These are phyloP conservation scores for Acrossocheilus wenchowensis DNA, from an alignment of 2,797 vertebrate species.

Conservation along the genomic window DNA sequence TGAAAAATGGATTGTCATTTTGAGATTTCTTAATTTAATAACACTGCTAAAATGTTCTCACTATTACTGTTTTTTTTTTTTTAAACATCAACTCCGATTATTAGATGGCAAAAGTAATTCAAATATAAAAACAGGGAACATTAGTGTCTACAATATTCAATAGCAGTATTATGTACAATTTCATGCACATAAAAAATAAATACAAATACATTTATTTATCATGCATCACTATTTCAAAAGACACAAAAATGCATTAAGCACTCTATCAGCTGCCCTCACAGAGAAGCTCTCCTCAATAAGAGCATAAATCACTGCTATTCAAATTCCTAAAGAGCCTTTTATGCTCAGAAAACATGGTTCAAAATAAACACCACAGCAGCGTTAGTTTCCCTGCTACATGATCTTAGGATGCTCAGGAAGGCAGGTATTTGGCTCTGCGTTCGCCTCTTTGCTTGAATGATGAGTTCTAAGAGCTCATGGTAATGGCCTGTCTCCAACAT, in stretches of 20 bases:
- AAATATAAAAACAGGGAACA: neutral
- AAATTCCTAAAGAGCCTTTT: neutral
- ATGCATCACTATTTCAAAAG: neutral
- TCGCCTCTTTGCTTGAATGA: slow-evolving; percentile 77
- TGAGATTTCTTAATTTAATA: neutral
- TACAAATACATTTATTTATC: neutral
- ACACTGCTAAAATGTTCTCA: no score
- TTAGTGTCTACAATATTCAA: neutral
- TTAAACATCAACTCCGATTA: neutral
- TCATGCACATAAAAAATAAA: neutral
- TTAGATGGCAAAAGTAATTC: neutral
- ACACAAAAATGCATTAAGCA: neutral
- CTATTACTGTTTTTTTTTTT: neutral
- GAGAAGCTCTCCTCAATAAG: neutral
- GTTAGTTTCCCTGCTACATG: slow-evolving; percentile 18
- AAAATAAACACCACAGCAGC: neutral
- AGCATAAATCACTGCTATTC: neutral
- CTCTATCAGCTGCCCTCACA: neutral
- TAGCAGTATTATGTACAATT: neutral
- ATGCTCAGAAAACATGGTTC: neutral
- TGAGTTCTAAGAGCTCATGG: slow-evolving; percentile 81
- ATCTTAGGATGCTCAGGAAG: slow-evolving; percentile 42
- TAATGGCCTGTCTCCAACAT: slow-evolving; percentile 82
- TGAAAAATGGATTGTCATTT: neutral
- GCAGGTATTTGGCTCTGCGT: slow-evolving; percentile 48